Percentiles rank a stretch among this genome's conserved stretches.
phyloP scores from a whole-genome alignment of 2,888 invertebrate genomes.

The Caenorhabditis sp. region DNA sequence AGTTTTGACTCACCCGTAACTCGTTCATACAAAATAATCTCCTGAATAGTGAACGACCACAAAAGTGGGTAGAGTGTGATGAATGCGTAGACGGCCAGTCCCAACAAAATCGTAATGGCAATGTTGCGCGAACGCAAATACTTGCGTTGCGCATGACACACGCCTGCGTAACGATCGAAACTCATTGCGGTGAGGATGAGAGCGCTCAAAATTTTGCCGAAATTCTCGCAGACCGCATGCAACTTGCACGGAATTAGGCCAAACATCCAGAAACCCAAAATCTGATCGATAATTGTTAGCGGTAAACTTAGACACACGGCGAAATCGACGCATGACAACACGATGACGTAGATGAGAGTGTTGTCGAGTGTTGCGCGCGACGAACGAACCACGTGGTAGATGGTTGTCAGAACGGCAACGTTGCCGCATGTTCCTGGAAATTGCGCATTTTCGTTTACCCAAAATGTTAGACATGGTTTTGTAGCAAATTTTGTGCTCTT shows the following conservation, averaged over 20 bases:
- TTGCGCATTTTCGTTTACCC: too few species aligned
- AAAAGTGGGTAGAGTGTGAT: slow-evolving; percentile 65
- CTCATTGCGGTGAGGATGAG: slow-evolving; percentile 65
- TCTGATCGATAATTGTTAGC: slow-evolving; percentile 69
- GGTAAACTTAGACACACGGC: slow-evolving; percentile 67
- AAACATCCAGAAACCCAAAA: slow-evolving; percentile 70
- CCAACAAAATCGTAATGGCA: slow-evolving; percentile 62
- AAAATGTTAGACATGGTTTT: background rate
- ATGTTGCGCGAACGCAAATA: slow-evolving; percentile 58
- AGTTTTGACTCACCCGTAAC: slow-evolving; percentile 44
- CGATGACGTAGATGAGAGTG: slow-evolving; percentile 67
- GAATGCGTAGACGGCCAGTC: slow-evolving; percentile 64
- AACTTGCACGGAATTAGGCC: slow-evolving; percentile 66
- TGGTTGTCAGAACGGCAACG: slow-evolving; percentile 67
- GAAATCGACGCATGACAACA: slow-evolving; percentile 68
- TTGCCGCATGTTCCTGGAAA: slow-evolving; percentile 65
- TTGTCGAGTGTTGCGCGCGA: slow-evolving; percentile 62
- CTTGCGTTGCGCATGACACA: slow-evolving; percentile 65
- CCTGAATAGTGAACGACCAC: slow-evolving; percentile 66
- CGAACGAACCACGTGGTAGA: slow-evolving; percentile 62
- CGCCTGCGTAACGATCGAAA: slow-evolving; percentile 68
- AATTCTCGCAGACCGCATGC: slow-evolving; percentile 69
- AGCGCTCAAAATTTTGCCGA: slow-evolving; percentile 67
- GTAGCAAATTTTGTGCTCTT: too few species aligned
- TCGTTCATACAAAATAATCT: slow-evolving; percentile 67